phyloP scores from a whole-genome alignment of 2,888 invertebrate species.

The Margaritifera margaritifera region DNA sequence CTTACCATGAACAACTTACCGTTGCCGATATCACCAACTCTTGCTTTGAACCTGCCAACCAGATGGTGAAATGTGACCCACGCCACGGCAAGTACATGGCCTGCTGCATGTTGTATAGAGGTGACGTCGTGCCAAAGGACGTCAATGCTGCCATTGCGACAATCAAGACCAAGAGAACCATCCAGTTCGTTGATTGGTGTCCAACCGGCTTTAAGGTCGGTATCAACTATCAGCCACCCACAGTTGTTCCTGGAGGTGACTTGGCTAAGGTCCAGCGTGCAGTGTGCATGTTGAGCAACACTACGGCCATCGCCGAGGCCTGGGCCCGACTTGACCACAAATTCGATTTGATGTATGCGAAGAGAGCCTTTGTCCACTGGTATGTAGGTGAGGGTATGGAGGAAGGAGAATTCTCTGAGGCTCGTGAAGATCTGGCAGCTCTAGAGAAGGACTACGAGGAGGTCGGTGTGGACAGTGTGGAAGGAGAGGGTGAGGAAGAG shows the following conservation, averaged over 20 bases:
- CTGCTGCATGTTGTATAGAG: conserved; percentile 71
- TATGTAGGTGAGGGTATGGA: conserved; percentile 57
- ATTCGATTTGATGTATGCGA: conserved; percentile 56
- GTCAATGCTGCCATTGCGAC: conserved; percentile 68
- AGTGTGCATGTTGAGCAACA: conserved; percentile 90
- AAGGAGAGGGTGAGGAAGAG: conserved; percentile 38
- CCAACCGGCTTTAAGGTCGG: conserved; percentile 76
- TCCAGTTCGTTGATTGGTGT: conserved; percentile 69
- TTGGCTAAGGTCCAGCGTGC: conserved; percentile 76
- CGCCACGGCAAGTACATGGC: conserved; percentile 74
- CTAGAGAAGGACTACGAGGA: conserved; percentile 59
- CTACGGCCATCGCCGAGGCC: conserved; percentile 91
- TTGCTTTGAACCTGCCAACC: conserved; percentile 65
- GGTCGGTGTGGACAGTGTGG: conserved; percentile 39
- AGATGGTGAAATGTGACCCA: conserved; percentile 71
- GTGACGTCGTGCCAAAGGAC: conserved; percentile 71
- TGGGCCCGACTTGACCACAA: conserved; percentile 80
- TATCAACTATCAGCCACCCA: conserved; percentile 88
- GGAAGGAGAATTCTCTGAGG: conserved; percentile 59
- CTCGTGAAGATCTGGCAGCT: conserved; percentile 61
- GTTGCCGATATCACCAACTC: conserved; percentile 66
- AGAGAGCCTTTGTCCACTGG: conserved; percentile 53
- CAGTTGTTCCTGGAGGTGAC: conserved; percentile 75
- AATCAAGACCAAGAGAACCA: conserved; percentile 68
- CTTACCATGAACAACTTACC: conserved; percentile 87